Evolutionary conservation across 2,888 invertebrate species (phyloP), one percentile per base, ranked within the genome.

Genomic region (Orchesella flavescens): DNA sequence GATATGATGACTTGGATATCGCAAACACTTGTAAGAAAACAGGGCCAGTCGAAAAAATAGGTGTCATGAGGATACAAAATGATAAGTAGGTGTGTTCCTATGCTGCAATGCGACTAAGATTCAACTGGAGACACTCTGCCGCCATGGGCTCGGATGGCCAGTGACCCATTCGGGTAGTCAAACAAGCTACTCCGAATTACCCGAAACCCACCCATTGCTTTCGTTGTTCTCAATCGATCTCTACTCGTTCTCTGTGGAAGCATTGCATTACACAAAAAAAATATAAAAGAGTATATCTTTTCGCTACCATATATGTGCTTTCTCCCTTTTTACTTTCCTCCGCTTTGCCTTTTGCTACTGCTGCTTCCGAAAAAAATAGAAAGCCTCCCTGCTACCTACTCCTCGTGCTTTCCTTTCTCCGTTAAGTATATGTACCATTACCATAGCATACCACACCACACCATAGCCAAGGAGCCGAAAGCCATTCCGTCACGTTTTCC

Each of bases 31-130:
- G 34, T 34, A 34, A 34, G 34, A 34, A 34, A 34, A 34, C 34
- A 61, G 24, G 61, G 61, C 23, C 61, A 24, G 61, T 13, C 2
- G 21, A 61, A 24, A n/a, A 61, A 24, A 57, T 15, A 61, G 61
- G 61, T 61, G 61, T 61, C 61, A 61, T 61, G 61, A 61, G 61
- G 61, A 61, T 61, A 66, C 9, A 68, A 69, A 69, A 69, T 78
- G 59, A 69, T 74, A 79, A 85, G 82, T 85, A 85, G 85, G 85
- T 83, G 85, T 85, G 85, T 85, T 85, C 85, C 78, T 82, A 75
- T 85, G 85, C 78, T 85, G 85, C 85, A 85, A 85, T 85, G 85
- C 85, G 85, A 83, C 85, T 85, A 82, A 65, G 75, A 74, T 79
- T 82, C 82, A 75, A 80, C 84, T 84, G 75, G 71, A 76, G 76